Conservation (phyloP, 2,888 invertebrate species). For the Orthosia cruda region DNA sequence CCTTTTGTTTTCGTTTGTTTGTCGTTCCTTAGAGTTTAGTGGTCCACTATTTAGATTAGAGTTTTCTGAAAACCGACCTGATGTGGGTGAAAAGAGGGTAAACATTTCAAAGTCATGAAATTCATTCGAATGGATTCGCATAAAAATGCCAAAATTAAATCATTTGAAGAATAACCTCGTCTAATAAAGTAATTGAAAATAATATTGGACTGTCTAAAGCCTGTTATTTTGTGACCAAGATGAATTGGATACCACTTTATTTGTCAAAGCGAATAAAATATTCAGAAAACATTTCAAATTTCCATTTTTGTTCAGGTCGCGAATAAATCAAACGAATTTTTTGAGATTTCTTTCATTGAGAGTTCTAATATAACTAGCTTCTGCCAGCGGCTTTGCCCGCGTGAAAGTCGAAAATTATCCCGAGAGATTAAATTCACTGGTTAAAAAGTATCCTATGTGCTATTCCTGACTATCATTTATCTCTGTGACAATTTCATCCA, state of each 20-base stretch:
- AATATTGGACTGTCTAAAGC: slow-evolving; percentile 10
- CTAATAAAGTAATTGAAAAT: slow-evolving; percentile 13
- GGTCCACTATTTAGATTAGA: neutral
- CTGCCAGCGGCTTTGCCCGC: too few species aligned
- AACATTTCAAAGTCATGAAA: neutral
- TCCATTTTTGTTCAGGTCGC: slow-evolving; percentile 25
- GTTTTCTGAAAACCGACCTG: neutral
- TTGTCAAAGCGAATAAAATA: slow-evolving; percentile 46
- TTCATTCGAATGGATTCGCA: too few species aligned
- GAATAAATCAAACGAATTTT: slow-evolving; percentile 38
- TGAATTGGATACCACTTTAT: slow-evolving; percentile 47
- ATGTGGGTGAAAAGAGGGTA: neutral
- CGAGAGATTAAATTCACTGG: too few species aligned
- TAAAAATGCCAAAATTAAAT: neutral
- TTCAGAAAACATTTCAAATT: slow-evolving; percentile 37
- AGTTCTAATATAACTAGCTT: too few species aligned
- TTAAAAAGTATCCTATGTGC: too few species aligned
- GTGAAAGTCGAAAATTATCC: too few species aligned
- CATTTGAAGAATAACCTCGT: neutral
- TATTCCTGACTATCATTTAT: too few species aligned
- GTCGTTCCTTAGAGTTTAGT: too few species aligned
- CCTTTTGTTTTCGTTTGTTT: slow-evolving; percentile 2
- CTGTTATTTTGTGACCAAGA: slow-evolving; percentile 46
- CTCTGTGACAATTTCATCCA: too few species aligned
- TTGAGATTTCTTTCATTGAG: neutral